Evolutionary conservation across 2,797 vertebrate genomes (phyloP), one percentile per base, ranked within the genome.

Genomic region (Taeniopygia guttata): DNA sequence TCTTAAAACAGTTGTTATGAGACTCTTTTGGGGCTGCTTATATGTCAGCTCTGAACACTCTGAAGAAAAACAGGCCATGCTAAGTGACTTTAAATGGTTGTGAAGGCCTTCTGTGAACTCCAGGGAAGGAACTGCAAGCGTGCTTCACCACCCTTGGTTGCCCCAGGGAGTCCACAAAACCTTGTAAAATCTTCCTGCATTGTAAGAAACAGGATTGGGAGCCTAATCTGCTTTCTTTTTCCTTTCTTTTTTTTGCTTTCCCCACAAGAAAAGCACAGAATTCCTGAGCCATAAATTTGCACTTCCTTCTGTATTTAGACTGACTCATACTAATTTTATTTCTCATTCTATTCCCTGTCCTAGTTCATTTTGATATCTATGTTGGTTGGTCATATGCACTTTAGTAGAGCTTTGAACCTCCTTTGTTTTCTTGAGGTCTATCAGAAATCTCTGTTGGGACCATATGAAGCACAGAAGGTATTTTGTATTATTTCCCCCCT

Each of bases 21-120:
- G 62, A 68, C n/a, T 68, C 79, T 89, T 96, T 93, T 72, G 43
- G 52, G 23, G 27, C 59, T 94, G 59, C 84, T 87, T 87, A 17
- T 72, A 16, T 60, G 70, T 75, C 18, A 10, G 25, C 38, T 94
- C 85, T 81, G 84, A 94, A 58, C 45, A 66, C 0, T n/a, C n/a
- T 17, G 68, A 83, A 62, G 40, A 40, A 46, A 72, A 83, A 48
- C 25, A 43, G 38, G 56, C 68, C 46, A n/a, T 11, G 27, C 32
- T 87, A 51, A 70, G 22, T 80, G 88, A 80, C 56, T 89, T 67
- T 32, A 75, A 91, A 54, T 72, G 42, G 8, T 72, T 85, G 17
- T 87, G 87, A 85, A 94, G 60, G 49, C 60, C 18, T 45, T 46
- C 48, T 68, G 49, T 52, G 75, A 74, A 52, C 78, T 91, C 52